Evolutionary conservation across 2,888 invertebrate species (phyloP), one percentile per base, ranked within the genome.

Genomic region (Cerastoderma edule): DNA sequence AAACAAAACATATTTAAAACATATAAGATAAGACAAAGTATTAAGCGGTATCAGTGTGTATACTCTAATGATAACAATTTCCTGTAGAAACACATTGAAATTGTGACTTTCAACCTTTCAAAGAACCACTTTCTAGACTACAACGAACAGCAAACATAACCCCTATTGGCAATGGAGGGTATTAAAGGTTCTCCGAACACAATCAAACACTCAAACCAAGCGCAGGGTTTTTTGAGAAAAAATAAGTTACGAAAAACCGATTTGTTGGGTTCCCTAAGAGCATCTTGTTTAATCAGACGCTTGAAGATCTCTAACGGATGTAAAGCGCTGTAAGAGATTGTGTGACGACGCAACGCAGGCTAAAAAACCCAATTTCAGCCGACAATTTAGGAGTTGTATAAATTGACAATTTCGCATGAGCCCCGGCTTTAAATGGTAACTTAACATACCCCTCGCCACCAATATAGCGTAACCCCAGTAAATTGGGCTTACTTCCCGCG

Each of bases 401-500:
- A 71, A 71, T 71, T 71, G 71, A 71, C 71, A 71, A 71, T 71
- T 71, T 64, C 30, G 27, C 60, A 39, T 50, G 39, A 64, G 27
- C 64, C 53, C 24, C 28, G 71, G 65, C 53, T 64, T 71, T 65
- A 64, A 71, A 65, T 60, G 63, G 70, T 78, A 67, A 67, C 69
- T 78, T 78, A 73, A 78, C 78, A 71, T 67, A 71, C 71, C 78
- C 71, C 78, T 44, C 33, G 54, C 60, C 44, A 53, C 72, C 75
- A 68, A 78, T 78, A 71, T 69, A 78, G 72, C 53, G 68, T 32
- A 68, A 78, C 70, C 60, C 67, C 57, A 78, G 78, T 78, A 78
- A 78, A 78, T n/a, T 78, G 74, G 78, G 78, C 78, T 75, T 72
- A 75, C 64, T 72, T 75, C 66, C 46, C 53, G 35, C 60, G 78